These are phyloP conservation scores for Brachionus koreanus DNA, from an alignment of 1,140 invertebrate genomes.

Conservation along the genomic window DNA sequence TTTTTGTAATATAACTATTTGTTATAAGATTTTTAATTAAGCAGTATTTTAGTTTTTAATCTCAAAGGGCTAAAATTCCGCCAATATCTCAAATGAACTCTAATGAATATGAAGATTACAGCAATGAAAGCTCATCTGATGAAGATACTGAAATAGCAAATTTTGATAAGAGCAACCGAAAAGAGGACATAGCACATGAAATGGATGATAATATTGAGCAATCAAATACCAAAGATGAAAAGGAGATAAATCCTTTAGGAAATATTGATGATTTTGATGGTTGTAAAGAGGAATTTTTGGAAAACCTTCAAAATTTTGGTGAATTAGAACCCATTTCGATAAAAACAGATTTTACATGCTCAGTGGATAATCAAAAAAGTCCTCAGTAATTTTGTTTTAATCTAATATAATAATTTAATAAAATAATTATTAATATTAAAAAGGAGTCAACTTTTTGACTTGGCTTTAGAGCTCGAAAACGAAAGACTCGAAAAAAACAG, in stretches of 20 bases:
- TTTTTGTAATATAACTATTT: not conserved
- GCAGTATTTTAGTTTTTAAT: not conserved
- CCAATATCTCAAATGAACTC: not conserved
- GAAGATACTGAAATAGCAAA: not conserved
- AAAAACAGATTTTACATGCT: conserved; percentile 32
- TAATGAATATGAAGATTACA: not conserved
- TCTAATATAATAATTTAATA: not conserved
- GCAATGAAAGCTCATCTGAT: not conserved
- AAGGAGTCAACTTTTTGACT: not conserved
- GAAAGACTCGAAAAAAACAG: not conserved
- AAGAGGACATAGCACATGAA: not conserved
- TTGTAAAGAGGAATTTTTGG: not conserved
- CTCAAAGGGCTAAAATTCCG: not conserved
- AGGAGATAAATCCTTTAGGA: not conserved
- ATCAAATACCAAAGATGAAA: not conserved
- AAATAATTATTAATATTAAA: not conserved
- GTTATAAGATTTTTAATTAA: not conserved
- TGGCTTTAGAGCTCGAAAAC: conserved; percentile 12
- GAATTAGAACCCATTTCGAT: not conserved
- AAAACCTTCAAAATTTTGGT: not conserved
- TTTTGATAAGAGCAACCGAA: not conserved
- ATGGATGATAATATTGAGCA: not conserved
- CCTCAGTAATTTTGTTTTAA: not conserved
- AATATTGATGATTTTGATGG: not conserved
- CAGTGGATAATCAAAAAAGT: conserved; percentile 11